Conservation (phyloP, 2,797 vertebrate genomes). For the Ctenopoma multispine region DNA sequence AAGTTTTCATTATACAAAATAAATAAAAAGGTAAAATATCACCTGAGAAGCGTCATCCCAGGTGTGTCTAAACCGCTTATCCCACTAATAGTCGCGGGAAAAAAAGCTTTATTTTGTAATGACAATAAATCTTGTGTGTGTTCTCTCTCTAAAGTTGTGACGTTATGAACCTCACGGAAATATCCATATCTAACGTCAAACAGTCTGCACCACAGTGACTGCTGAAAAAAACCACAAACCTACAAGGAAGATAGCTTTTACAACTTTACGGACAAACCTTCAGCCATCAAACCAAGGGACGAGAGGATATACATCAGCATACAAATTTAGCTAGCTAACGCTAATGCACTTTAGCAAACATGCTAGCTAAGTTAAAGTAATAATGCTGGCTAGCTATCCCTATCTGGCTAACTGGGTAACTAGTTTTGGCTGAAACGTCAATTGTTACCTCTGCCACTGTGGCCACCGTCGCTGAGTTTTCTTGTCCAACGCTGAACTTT, state of each 20-base stretch:
- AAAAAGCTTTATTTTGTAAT: no score
- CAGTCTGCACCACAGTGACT: no score
- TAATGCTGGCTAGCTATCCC: not conserved
- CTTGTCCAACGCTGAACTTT: conserved; percentile 31
- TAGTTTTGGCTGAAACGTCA: not conserved
- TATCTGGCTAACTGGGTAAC: not conserved
- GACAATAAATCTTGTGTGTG: no score
- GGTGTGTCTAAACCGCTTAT: no score
- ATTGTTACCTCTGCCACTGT: conserved; percentile 55
- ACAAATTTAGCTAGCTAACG: no score
- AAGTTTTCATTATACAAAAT: no score
- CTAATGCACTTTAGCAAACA: not conserved
- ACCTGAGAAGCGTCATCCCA: no score
- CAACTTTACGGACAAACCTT: not conserved
- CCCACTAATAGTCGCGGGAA: no score
- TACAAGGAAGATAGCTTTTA: not conserved
- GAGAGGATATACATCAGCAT: not conserved
- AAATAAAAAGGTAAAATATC: no score
- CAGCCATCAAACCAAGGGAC: not conserved
- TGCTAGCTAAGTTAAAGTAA: not conserved
- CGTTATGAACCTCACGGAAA: no score
- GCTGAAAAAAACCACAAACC: not conserved
- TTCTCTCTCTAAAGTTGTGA: no score
- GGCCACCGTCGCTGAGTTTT: conserved; percentile 34
- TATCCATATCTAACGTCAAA: no score